These are phyloP conservation scores for Athalia rosae DNA, from an alignment of 2,888 invertebrate genomes.

Conservation along the genomic window DNA sequence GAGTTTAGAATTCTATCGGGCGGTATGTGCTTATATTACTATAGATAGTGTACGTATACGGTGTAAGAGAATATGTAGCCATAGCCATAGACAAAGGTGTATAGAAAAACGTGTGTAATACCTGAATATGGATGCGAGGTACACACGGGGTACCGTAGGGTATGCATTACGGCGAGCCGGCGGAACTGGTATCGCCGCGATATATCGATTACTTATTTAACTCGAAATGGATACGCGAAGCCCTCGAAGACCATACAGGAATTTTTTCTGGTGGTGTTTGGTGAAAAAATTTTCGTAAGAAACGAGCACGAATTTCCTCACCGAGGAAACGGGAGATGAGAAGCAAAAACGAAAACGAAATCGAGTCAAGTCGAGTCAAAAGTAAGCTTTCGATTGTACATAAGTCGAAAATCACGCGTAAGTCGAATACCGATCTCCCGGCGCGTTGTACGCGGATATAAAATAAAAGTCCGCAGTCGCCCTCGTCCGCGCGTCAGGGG, in stretches of 20 bases:
- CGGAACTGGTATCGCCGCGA: conserved; percentile 30
- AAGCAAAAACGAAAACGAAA: too few relatives aligned
- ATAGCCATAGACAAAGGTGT: too few relatives aligned
- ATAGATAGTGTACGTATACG: not conserved
- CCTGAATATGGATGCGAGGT: too few relatives aligned
- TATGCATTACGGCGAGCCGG: too few relatives aligned
- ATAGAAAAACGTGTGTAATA: too few relatives aligned
- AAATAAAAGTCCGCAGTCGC: not conserved
- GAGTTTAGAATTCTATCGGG: conserved; percentile 1
- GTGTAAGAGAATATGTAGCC: too few relatives aligned
- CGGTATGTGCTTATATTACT: not conserved
- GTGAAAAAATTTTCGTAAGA: not conserved
- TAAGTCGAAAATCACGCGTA: not conserved
- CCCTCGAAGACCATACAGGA: conserved; percentile 68
- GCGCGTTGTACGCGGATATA: not conserved
- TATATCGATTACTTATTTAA: conserved; percentile 68
- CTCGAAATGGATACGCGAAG: conserved; percentile 72
- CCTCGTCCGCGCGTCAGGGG: too few relatives aligned
- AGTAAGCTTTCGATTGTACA: too few relatives aligned
- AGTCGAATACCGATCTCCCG: not conserved
- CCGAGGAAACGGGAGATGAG: too few relatives aligned
- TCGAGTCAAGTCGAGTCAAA: too few relatives aligned
- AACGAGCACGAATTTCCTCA: too few relatives aligned
- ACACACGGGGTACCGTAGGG: too few relatives aligned
- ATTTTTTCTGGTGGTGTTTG: conserved; percentile 64